These are phyloP conservation scores for Melipona bicolor DNA, from an alignment of 2,888 invertebrate species.

Conservation along the genomic window DNA sequence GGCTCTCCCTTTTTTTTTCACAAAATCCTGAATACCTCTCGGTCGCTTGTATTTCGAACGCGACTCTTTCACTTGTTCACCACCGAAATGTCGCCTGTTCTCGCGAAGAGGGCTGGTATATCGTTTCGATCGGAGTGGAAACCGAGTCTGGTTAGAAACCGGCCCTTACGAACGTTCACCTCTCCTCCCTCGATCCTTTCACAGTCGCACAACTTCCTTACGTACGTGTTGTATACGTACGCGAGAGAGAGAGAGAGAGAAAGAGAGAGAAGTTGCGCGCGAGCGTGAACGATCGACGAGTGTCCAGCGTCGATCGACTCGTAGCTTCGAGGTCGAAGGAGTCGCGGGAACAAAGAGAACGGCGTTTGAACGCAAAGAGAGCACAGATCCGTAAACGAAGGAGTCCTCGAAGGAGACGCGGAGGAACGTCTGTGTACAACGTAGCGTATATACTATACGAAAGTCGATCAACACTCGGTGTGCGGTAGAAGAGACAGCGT, in stretches of 20 bases:
- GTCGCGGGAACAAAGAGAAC: slow-evolving; percentile 43
- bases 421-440: background rate
- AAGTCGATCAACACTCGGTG: slow-evolving; percentile 36
- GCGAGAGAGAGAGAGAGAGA: background rate
- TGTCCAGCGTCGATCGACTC: slow-evolving; percentile 33
- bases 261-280: background rate
- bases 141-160: background rate
- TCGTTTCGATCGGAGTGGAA: background rate
- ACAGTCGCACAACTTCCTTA: background rate
- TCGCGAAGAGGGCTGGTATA: background rate
- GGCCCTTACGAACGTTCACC: slow-evolving; percentile 12
- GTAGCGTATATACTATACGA: background rate
- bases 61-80: background rate
- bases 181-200: background rate
- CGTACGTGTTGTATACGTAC: background rate
- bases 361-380: background rate
- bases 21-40: background rate
- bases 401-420: background rate
- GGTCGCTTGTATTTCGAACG: background rate
- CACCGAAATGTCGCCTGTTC: background rate
- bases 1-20: background rate
- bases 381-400: background rate
- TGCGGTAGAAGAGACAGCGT: slow-evolving; percentile 2
- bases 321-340: slow-evolving; percentile 44
- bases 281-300: slow-evolving; percentile 11